Base-by-base conservation (phyloP, 2,888 invertebrate genomes). In the Tortricodes alternella region DNA sequence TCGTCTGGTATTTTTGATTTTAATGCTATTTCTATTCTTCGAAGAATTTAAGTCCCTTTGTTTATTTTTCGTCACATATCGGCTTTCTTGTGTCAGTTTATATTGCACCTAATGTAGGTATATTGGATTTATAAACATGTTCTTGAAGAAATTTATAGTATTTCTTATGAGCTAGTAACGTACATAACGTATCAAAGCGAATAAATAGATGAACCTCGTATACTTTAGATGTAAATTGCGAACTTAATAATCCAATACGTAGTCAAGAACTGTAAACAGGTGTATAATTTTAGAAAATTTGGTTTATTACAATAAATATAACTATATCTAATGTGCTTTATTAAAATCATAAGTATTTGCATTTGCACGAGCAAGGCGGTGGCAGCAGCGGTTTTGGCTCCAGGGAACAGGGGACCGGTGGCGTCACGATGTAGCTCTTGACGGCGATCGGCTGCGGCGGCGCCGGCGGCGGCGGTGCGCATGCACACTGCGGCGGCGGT, bases 391-490 rank as follows among this genome's bases (percentile, higher is more conserved):
- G 85, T 41, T 86, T 88, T 0, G 88, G 81, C 59, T 89, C 87
- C 48, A 89, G 64, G 1, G 81, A 72, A 3, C 85, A 74, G 0
- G 89, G 88, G 0, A 88, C 76, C 3, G 88, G 86, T 23, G 86
- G 71, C 5, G 83, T 70, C 0, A 89, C 73, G 76, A 87, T 76
- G 60, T 71, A 89, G 0, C 88, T 86, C 18, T 76, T 83, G 87
- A 89, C 87, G 0, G 89, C 83, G 1, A 83, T 61, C 2, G 70
- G 67, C 0, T 74, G 76, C 0, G 79, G 76, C 0, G 76, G 69
- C 1, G 75, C 73, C 0, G 82, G 74, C 0, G 76, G 60, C 0
- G 83, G 52, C n/a, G 32, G 11, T 82, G 58, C 4, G 83, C 82
- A 37, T 6, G 21, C 6, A 11, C 35, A n/a, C 3, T 48, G 52